Conservation (phyloP, 2,797 vertebrate genomes). For the Melanotaenia pygmaea region DNA sequence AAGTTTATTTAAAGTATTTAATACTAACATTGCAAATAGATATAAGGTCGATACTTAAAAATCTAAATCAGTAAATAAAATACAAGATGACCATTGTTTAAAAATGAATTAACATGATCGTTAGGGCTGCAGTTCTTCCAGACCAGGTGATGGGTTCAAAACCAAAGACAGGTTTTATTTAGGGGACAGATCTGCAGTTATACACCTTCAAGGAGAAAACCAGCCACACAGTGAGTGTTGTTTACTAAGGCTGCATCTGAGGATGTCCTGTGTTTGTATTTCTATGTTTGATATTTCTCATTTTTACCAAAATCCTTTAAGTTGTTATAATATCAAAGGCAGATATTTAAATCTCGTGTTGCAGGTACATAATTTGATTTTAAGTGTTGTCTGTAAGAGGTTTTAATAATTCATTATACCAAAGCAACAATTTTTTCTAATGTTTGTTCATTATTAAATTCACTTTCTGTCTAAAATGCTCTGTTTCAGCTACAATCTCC, state of each 20-base stretch:
- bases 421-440: neutral
- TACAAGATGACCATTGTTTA: neutral
- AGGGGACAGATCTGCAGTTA: constrained; percentile 46
- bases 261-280: neutral
- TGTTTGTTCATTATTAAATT: too few species aligned
- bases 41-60: neutral
- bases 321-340: neutral
- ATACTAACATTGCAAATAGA: too few species aligned
- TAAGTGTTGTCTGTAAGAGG: neutral
- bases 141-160: constrained; percentile 46
- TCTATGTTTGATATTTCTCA: neutral
- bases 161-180: constrained; percentile 63
- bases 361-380: neutral
- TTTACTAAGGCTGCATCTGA: neutral
- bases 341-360: neutral
- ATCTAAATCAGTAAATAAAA: neutral
- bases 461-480: too few species aligned
- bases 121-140: constrained; percentile 35
- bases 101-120: neutral
- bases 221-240: constrained; percentile 32
- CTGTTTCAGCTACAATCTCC: neutral
- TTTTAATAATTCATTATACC: neutral
- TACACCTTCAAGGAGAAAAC: constrained; percentile 65
- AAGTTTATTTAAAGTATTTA: neutral
- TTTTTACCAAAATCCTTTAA: neutral